Percentiles rank a stretch among this genome's conserved stretches.
These are phyloP conservation scores for Mesocricetus auratus DNA, from an alignment of 2,113 vertebrate species.

Conservation along the genomic window DNA sequence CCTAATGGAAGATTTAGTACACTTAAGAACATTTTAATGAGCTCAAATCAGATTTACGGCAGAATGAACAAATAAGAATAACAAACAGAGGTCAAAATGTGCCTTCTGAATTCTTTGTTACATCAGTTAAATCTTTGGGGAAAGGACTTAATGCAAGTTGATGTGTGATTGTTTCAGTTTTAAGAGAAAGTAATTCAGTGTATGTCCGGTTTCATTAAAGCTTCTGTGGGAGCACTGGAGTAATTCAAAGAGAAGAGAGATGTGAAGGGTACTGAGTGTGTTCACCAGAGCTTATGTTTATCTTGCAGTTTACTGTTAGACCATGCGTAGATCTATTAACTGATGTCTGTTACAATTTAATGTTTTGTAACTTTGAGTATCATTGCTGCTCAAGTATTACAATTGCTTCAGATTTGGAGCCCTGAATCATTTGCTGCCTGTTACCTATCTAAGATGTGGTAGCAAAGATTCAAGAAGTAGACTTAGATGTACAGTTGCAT, in stretches of 20 bases:
- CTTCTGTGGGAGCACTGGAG: conserved; percentile 19
- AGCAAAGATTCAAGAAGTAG: not conserved
- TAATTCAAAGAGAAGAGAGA: conserved; percentile 67
- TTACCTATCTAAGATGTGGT: not conserved
- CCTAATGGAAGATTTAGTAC: conserved; percentile 67
- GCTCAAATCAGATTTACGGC: conserved; percentile 42
- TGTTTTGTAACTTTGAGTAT: conserved; percentile 19
- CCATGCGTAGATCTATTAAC: conserved; percentile 19
- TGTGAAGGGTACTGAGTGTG: not conserved
- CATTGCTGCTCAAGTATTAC: not conserved
- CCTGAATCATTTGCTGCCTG: not conserved
- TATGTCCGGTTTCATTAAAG: conserved; percentile 66
- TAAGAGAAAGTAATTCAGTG: conserved; percentile 69
- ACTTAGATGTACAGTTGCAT: not conserved
- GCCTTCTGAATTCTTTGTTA: not conserved
- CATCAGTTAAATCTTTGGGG: conserved; percentile 13
- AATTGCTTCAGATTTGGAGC: not conserved
- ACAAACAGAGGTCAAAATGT: conserved; percentile 58
- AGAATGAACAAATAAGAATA: conserved; percentile 51
- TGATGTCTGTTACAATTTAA: conserved; percentile 64
- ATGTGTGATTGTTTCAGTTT: conserved; percentile 48
- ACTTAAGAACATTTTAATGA: conserved; percentile 68
- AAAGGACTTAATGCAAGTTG: not conserved
- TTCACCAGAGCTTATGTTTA: not conserved
- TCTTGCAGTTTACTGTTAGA: not conserved